Percentiles rank a stretch among this genome's conserved stretches.
phyloP scores from a whole-genome alignment of 2,797 vertebrate genomes.

The Brachyalestes nurse region DNA sequence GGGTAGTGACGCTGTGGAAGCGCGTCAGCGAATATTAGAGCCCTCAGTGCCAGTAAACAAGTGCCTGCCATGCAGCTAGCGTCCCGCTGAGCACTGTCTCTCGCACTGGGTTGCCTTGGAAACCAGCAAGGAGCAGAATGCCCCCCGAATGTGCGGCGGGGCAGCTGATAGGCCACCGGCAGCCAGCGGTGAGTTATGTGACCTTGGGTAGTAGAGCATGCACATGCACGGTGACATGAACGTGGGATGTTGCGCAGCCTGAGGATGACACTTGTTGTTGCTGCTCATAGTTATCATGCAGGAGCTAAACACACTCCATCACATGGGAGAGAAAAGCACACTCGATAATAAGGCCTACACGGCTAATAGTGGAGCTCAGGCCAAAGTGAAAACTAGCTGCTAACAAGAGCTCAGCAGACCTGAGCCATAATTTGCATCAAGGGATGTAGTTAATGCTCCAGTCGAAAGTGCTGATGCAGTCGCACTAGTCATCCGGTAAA shows the following conservation, averaged over 20 bases:
- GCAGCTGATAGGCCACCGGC: constrained; percentile 49
- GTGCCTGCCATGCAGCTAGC: constrained; percentile 68
- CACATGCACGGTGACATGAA: constrained; percentile 14
- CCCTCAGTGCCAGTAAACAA: constrained; percentile 77
- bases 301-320: background rate
- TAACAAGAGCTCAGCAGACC: constrained; percentile 3
- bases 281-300: constrained; percentile 2
- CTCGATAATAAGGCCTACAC: constrained; percentile 10
- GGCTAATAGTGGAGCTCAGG: background rate
- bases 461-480: background rate
- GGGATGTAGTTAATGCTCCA: constrained; percentile 14
- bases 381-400: constrained; percentile 20
- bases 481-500: background rate
- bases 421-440: constrained; percentile 15
- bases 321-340: background rate
- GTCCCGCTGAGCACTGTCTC: constrained; percentile 68
- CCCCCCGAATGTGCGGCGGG: constrained; percentile 63
- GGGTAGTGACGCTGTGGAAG: constrained; percentile 60
- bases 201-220: constrained; percentile 29
- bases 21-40: constrained; percentile 74
- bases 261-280: constrained; percentile 4
- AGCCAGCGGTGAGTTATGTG: constrained; percentile 58
- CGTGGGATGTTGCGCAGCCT: constrained; percentile 22
- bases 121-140: constrained; percentile 76
- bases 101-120: constrained; percentile 77